Evolutionary conservation across 2,888 invertebrate genomes (phyloP).

Genomic region (Andrena marginata): DNA sequence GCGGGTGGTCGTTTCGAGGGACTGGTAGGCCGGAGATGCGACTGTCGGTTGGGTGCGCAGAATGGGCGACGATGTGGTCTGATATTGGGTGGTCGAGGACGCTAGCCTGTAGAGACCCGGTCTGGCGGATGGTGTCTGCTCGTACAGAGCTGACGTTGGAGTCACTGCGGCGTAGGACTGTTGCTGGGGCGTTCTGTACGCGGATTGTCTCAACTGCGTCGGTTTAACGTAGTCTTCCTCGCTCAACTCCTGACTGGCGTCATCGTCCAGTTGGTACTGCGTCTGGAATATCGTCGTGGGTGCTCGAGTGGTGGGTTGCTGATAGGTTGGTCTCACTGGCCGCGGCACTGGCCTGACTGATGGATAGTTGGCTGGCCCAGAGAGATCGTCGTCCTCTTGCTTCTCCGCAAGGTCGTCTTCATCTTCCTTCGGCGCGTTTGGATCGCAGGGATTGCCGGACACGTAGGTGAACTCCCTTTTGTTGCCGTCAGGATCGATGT

Average conservation of each 20-base stretch:
- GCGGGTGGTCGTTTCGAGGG: constrained; percentile 79
- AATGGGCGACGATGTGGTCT: constrained; percentile 88
- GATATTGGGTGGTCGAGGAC: constrained; percentile 86
- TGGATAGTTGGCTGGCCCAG: constrained; percentile 88
- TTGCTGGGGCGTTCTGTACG: constrained; percentile 84
- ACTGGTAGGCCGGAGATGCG: constrained; percentile 74
- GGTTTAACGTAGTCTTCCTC: constrained; percentile 88
- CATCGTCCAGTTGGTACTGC: constrained; percentile 86
- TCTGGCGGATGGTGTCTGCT: constrained; percentile 84
- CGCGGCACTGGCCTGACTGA: constrained; percentile 86
- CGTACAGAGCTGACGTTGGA: constrained; percentile 78
- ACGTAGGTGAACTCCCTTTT: constrained; percentile 95
- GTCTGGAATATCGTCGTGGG: constrained; percentile 91
- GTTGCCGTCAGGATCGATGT: constrained; percentile 94
- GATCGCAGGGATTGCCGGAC: constrained; percentile 94
- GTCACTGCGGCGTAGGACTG: constrained; percentile 77
- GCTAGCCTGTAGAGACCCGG: constrained; percentile 87
- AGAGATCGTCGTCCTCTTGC: constrained; percentile 87
- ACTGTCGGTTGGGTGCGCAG: constrained; percentile 72
- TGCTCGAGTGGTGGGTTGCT: constrained; percentile 85
- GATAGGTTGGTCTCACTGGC: constrained; percentile 84
- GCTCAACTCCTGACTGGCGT: constrained; percentile 87
- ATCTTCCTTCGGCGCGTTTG: constrained; percentile 91
- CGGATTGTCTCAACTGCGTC: constrained; percentile 84
- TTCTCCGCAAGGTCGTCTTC: constrained; percentile 86